Evolutionary conservation across 1,140 invertebrate genomes (phyloP).

Genomic region (Thaumetopoea pityocampa): DNA sequence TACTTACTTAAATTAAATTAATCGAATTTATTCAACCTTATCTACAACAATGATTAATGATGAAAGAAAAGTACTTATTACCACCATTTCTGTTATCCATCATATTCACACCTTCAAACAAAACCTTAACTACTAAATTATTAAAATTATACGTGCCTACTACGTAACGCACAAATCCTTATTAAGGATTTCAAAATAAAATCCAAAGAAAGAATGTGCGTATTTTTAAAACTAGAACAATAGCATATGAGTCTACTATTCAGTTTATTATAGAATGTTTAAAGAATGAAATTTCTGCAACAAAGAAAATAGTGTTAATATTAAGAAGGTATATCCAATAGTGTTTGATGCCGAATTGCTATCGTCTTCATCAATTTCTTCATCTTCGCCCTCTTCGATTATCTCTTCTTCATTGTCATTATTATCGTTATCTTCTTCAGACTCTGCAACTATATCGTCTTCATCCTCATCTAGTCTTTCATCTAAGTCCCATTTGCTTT

Average conservation of each 20-base stretch:
- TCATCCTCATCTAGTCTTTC: slow-evolving; percentile 28
- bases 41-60: no score
- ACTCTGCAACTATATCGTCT: slow-evolving; percentile 4
- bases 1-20: no score
- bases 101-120: no score
- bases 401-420: slow-evolving; percentile 8
- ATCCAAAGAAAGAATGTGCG: slow-evolving; percentile 23
- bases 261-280: slow-evolving; percentile 36
- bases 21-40: no score
- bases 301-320: slow-evolving; percentile 36
- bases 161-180: slow-evolving; percentile 17
- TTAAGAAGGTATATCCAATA: slow-evolving; percentile 43
- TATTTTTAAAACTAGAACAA: slow-evolving; percentile 16
- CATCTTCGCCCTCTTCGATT: slow-evolving; percentile 8
- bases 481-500: slow-evolving; percentile 35
- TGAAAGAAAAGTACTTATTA: no score
- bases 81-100: no score
- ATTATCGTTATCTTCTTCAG: slow-evolving; percentile 3
- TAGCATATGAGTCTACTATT: slow-evolving; percentile 18
- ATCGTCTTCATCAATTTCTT: slow-evolving; percentile 17
- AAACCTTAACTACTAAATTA: no score
- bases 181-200: slow-evolving; percentile 27
- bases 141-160: no score
- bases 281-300: slow-evolving; percentile 40
- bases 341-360: slow-evolving; percentile 38